Evolutionary conservation across 2,113 vertebrate species (phyloP).

Genomic region (Fregetta grallaria): DNA sequence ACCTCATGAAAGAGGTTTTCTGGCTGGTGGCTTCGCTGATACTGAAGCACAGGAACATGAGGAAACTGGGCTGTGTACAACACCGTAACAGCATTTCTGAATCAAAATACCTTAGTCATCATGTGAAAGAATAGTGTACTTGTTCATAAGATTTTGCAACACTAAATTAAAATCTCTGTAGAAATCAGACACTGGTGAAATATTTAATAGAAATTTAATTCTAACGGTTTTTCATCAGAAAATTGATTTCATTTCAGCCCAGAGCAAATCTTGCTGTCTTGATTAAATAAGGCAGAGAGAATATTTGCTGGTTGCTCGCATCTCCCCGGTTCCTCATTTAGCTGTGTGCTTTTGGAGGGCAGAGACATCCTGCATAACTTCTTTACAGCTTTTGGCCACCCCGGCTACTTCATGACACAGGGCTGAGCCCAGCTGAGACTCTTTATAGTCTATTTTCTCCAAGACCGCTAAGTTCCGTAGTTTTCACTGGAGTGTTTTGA

Average conservation of each 20-base stretch:
- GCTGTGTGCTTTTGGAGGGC: neutral
- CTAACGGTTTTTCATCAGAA: neutral
- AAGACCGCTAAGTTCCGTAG: neutral
- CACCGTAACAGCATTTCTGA: neutral
- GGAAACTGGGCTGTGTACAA: neutral
- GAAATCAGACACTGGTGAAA: slow-evolving; percentile 1
- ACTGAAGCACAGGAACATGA: neutral
- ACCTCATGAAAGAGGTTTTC: neutral
- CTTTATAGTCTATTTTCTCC: neutral
- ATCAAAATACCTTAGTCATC: neutral
- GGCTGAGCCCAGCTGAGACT: neutral
- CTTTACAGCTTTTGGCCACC: neutral
- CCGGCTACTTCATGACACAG: neutral
- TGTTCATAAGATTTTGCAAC: neutral
- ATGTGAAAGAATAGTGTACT: neutral
- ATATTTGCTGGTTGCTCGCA: neutral
- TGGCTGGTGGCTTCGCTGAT: neutral
- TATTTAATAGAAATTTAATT: slow-evolving; percentile 32
- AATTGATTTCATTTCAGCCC: slow-evolving; percentile 35
- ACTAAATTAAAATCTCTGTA: neutral
- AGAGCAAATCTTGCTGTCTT: neutral
- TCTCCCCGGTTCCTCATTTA: neutral
- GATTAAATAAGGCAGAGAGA: neutral
- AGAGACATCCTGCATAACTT: neutral
- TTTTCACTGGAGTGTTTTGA: neutral